Percentiles rank a stretch among this genome's conserved stretches.
Evolutionary conservation across 1,140 invertebrate species (phyloP).

Genomic region (Acromyrmex echinatior): DNA sequence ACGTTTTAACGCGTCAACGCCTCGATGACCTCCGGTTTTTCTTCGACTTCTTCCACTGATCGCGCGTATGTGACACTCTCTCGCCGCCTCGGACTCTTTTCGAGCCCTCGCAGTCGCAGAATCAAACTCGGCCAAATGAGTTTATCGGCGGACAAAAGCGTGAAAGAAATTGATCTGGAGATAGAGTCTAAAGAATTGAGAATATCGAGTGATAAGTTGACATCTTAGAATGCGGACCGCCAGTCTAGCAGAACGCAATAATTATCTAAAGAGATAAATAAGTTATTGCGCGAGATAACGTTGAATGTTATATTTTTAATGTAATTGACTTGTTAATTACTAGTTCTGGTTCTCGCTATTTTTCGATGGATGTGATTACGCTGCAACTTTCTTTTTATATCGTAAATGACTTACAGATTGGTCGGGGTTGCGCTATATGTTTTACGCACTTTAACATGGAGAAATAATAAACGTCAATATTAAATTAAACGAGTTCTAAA

Average conservation of each 20-base stretch:
- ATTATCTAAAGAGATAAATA: constrained; percentile 31
- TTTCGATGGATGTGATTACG: constrained; percentile 2
- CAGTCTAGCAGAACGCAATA: constrained; percentile 33
- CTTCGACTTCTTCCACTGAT: constrained; percentile 26
- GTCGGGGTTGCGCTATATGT: not conserved
- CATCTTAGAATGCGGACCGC: constrained; percentile 13
- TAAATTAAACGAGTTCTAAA: constrained; percentile 41
- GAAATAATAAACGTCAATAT: constrained; percentile 38
- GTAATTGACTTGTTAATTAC: constrained; percentile 47
- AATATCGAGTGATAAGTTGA: constrained; percentile 26
- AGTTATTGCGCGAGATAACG: constrained; percentile 35
- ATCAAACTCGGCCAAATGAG: constrained; percentile 38
- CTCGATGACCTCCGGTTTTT: constrained; percentile 63
- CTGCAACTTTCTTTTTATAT: constrained; percentile 7
- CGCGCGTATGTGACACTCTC: constrained; percentile 31
- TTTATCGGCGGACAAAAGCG: constrained; percentile 15
- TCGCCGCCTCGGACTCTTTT: constrained; percentile 4
- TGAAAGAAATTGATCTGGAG: not conserved
- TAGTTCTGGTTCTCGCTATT: not conserved
- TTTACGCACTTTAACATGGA: not conserved
- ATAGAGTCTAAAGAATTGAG: not conserved
- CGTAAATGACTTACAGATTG: constrained; percentile 16
- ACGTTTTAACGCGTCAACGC: constrained; percentile 74
- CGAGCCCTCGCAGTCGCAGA: not conserved
- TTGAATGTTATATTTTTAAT: constrained; percentile 28